A percentile compares a stretch with the other conserved stretches of the same genome.
These are phyloP conservation scores for Thaumetopoea pityocampa DNA, from an alignment of 1,140 invertebrate genomes.

Conservation along the genomic window DNA sequence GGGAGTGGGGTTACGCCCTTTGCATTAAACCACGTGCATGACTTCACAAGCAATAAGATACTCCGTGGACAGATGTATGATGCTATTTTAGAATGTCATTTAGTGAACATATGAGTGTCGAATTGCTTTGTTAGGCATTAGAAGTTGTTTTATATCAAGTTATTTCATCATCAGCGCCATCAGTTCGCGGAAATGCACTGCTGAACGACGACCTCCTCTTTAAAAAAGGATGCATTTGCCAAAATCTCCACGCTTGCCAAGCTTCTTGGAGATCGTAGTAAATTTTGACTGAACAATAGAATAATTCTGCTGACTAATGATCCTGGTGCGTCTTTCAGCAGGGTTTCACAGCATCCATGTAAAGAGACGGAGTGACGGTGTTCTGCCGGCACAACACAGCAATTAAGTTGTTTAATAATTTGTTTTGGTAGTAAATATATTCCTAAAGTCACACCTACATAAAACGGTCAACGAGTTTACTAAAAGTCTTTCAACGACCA, in stretches of 20 bases:
- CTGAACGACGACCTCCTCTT: too few relatives aligned
- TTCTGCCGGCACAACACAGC: too few relatives aligned
- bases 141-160: not conserved
- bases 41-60: slow-evolving; percentile 1
- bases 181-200: too few relatives aligned
- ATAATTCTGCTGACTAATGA: too few relatives aligned
- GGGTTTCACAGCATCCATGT: too few relatives aligned
- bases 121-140: not conserved
- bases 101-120: slow-evolving; percentile 1
- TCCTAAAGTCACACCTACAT: slow-evolving; percentile 2
- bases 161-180: not conserved
- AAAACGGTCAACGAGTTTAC: not conserved
- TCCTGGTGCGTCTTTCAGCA: too few relatives aligned
- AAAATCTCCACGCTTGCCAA: too few relatives aligned
- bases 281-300: too few relatives aligned
- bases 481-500: slow-evolving; percentile 11
- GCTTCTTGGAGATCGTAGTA: too few relatives aligned
- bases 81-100: slow-evolving; percentile 8
- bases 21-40: slow-evolving; percentile 13
- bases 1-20: slow-evolving; percentile 4
- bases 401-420: slow-evolving; percentile 1
- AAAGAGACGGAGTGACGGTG: too few relatives aligned
- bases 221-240: too few relatives aligned
- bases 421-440: slow-evolving; percentile 1
- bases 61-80: slow-evolving; percentile 2